Conservation (phyloP, 1,140 invertebrate genomes). For the Nasonia giraulti region DNA sequence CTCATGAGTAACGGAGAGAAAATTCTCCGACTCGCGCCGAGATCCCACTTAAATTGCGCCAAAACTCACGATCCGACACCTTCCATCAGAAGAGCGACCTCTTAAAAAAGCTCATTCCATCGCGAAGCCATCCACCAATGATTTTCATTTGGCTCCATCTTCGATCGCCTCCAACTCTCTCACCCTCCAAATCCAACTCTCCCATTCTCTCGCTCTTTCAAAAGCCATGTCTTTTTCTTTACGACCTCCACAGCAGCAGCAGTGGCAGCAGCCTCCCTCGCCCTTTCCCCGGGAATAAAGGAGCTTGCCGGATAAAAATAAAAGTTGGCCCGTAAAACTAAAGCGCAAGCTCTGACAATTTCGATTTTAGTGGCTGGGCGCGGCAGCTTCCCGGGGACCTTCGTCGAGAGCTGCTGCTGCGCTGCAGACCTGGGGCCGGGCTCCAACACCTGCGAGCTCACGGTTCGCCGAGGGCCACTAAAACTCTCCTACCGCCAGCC, state of each 20-base stretch:
- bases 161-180: not conserved
- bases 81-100: not conserved
- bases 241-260: not conserved
- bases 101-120: not conserved
- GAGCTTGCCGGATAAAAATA: constrained; percentile 17
- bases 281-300: constrained; percentile 14
- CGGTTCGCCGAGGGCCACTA: constrained; percentile 55
- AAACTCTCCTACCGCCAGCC: constrained; percentile 49
- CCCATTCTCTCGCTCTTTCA: constrained; percentile 6
- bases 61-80: not conserved
- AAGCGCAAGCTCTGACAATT: constrained; percentile 61
- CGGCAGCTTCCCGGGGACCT: constrained; percentile 4
- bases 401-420: not conserved
- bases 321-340: constrained; percentile 41
- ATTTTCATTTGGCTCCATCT: not conserved
- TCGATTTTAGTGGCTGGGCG: constrained; percentile 59
- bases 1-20: too few relatives aligned
- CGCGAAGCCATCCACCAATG: not conserved
- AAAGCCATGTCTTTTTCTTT: constrained; percentile 24
- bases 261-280: not conserved
- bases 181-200: not conserved
- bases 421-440: not conserved
- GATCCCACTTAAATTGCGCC: not conserved
- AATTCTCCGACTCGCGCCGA: too few relatives aligned
- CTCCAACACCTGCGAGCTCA: constrained; percentile 13